Conservation (phyloP, 2,888 invertebrate species). For the Anthrax anthrax region DNA sequence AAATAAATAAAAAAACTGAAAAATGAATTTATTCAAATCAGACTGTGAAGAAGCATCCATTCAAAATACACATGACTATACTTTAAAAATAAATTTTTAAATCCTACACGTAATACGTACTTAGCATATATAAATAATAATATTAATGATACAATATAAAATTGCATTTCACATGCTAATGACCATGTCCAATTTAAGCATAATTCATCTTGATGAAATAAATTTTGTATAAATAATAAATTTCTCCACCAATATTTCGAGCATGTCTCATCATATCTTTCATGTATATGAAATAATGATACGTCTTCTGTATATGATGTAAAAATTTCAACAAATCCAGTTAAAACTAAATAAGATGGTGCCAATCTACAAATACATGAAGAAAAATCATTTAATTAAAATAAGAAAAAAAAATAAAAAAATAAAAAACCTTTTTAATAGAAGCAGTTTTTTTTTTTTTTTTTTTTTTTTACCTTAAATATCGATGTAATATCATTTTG, state of each 20-base stretch:
- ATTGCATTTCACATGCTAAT: slow-evolving; percentile 35
- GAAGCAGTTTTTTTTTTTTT: no score
- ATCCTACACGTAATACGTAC: no score
- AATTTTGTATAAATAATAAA: slow-evolving; percentile 31
- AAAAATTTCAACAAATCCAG: slow-evolving; percentile 26
- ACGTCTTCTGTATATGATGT: slow-evolving; percentile 29
- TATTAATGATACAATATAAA: slow-evolving; percentile 26
- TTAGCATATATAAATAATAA: slow-evolving; percentile 28
- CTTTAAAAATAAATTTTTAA: no score
- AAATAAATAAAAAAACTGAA: no score
- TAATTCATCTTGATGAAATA: slow-evolving; percentile 29
- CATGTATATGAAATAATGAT: slow-evolving; percentile 31
- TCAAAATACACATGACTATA: no score
- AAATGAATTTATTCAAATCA: no score
- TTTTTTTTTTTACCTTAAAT: no score
- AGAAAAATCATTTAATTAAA: no score
- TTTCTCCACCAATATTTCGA: slow-evolving; percentile 33
- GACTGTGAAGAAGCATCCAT: no score
- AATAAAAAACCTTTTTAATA: no score
- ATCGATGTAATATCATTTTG: slow-evolving; percentile 28
- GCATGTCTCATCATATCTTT: slow-evolving; percentile 31
- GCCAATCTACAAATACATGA: slow-evolving; percentile 20
- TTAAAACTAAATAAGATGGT: slow-evolving; percentile 28
- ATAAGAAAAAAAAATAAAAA: background rate
- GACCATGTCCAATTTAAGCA: slow-evolving; percentile 37